Evolutionary conservation across 2,113 vertebrate genomes (phyloP).

Genomic region (Sitta europaea): DNA sequence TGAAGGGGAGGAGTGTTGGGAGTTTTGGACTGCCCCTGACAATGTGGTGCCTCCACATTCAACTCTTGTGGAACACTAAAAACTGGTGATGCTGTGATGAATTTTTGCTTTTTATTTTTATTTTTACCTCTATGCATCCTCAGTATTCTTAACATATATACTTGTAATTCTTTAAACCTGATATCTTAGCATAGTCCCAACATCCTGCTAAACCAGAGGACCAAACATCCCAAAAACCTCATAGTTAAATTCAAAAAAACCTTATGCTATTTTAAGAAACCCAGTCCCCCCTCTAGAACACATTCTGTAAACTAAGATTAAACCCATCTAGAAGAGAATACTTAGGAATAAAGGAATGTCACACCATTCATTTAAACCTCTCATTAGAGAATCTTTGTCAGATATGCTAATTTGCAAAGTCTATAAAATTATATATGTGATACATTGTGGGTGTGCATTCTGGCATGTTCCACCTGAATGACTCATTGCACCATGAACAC

Average conservation of each 20-base stretch:
- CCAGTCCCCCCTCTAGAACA: too few relatives aligned
- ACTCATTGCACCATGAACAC: not conserved
- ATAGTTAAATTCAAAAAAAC: not conserved
- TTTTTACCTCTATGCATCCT: not conserved
- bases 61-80: not conserved
- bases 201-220: not conserved
- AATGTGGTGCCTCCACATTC: not conserved
- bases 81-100: not conserved
- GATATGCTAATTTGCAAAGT: not conserved
- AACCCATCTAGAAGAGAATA: not conserved
- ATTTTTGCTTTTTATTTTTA: not conserved
- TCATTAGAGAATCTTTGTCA: not conserved
- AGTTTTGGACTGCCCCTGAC: not conserved
- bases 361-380: not conserved
- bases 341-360: not conserved
- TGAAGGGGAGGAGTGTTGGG: not conserved
- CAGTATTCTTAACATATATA: not conserved
- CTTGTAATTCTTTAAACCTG: not conserved
- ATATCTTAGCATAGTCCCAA: not conserved
- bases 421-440: fast-evolving
- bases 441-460: not conserved
- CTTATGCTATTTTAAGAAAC: not conserved
- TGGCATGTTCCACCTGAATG: fast-evolving
- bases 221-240: not conserved
- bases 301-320: not conserved